Conservation (phyloP, 2,888 invertebrate species). For the Hofmannophila pseudospretella region DNA sequence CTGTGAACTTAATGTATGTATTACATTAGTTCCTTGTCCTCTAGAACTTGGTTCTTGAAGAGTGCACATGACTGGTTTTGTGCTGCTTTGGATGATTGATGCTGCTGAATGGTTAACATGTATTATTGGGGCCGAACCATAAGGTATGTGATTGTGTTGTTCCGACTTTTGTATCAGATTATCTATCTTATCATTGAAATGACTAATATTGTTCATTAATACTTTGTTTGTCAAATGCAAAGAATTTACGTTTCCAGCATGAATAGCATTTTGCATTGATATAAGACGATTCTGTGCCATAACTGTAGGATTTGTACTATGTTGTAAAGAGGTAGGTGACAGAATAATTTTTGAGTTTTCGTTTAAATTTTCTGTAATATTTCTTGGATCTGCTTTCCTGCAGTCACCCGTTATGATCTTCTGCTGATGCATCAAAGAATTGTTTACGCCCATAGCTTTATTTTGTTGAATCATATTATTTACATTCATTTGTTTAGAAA, state of each 20-base stretch:
- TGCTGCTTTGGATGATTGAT: conserved; percentile 51
- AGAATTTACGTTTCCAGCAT: conserved; percentile 51
- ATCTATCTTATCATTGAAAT: conserved; percentile 57
- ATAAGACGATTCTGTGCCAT: conserved; percentile 68
- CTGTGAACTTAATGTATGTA: conserved; percentile 57
- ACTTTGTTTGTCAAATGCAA: conserved; percentile 59
- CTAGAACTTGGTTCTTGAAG: conserved; percentile 47
- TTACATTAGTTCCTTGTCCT: conserved; percentile 55
- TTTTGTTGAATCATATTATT: conserved; percentile 62
- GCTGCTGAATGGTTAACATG: conserved; percentile 51
- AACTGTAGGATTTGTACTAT: conserved; percentile 54
- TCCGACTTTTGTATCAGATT: conserved; percentile 47
- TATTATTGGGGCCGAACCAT: conserved; percentile 49
- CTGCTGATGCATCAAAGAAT: conserved; percentile 48
- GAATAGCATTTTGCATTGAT: conserved; percentile 62
- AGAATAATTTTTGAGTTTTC: conserved; percentile 63
- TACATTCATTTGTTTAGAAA: conserved; percentile 75
- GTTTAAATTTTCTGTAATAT: conserved; percentile 34
- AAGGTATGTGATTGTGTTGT: conserved; percentile 42
- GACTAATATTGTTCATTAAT: conserved; percentile 47
- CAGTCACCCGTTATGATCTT: conserved; percentile 53
- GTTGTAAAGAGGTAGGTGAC: conserved; percentile 55
- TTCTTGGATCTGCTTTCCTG: conserved; percentile 48
- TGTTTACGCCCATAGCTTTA: conserved; percentile 41
- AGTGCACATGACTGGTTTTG: conserved; percentile 49